Evolutionary conservation across 2,888 invertebrate species (phyloP), one percentile per base, ranked within the genome.

Genomic region (Neria commutata): DNA sequence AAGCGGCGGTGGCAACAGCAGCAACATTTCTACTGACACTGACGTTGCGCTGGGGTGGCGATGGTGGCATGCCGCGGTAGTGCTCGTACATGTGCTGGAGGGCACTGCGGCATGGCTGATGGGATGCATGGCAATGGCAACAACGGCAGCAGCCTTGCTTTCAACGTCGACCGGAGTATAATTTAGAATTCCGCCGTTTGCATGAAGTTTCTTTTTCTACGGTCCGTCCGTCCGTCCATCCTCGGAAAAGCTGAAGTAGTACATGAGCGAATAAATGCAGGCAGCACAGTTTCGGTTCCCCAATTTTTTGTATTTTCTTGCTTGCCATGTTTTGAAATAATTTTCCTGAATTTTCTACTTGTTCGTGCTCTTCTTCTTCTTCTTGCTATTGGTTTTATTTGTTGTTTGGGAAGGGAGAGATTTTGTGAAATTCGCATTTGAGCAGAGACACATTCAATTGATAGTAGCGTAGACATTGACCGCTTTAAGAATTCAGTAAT

Each of bases 21-120:
- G 37, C 42, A 8, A 8, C 42, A 42, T 37, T 8, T 37, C 11
- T 37, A 37, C 37, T 58, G 53, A 53, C 53, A 58, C 49, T 21
- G 54, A 37, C 48, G 48, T 54, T 58, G n/a, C 49, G 25, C 21
- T 57, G 17, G 47, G 42, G 25, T 56, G 53, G 49, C 42, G 58
- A 60, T 58, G 58, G 61, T 60, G 56, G 62, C 64, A 60, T 58
- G 61, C 60, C n/a, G n/a, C n/a, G n/a, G n/a, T n/a, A n/a, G n/a
- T n/a, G n/a, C n/a, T n/a, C n/a, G n/a, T n/a, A n/a, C n/a, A n/a
- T n/a, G n/a, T n/a, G n/a, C n/a, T n/a, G 54, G 50, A 58, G 56
- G 58, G 61, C 61, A 60, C 63, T 63, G 60, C 60, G 53, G 55
- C 49, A 54, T 60, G 56, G 60, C 56, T 47, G 23, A 46, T 16